phyloP scores from a whole-genome alignment of 2,797 vertebrate genomes.

The Cyprinodon diabolis region DNA sequence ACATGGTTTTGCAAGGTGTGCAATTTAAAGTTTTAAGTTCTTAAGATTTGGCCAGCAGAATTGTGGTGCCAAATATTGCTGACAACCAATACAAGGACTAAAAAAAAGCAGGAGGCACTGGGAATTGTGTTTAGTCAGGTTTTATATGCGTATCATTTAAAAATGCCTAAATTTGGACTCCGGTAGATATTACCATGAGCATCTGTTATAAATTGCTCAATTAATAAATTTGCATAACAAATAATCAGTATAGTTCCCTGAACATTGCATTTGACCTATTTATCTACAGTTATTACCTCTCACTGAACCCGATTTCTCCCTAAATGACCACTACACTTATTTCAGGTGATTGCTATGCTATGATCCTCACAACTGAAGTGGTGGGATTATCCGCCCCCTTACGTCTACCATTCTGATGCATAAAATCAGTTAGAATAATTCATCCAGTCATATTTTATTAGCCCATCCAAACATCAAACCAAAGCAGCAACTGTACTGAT shows the following conservation, averaged over 20 bases:
- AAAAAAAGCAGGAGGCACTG: no score
- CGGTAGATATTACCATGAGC: no score
- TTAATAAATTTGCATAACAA: neutral
- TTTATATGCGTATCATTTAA: no score
- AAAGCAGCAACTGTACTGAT: slow-evolving; percentile 58
- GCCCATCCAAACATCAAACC: slow-evolving; percentile 34
- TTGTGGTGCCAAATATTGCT: no score
- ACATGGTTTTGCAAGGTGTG: no score
- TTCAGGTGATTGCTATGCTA: slow-evolving; percentile 37
- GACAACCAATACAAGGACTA: no score
- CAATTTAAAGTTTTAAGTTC: no score
- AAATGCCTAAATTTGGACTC: no score
- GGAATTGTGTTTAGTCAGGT: no score
- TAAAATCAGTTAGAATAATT: slow-evolving; percentile 31
- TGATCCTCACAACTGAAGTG: slow-evolving; percentile 39
- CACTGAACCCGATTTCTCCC: slow-evolving; percentile 4
- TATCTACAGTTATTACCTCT: slow-evolving; percentile 2
- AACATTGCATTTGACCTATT: neutral
- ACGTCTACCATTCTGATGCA: slow-evolving; percentile 37
- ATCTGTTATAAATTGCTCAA: neutral
- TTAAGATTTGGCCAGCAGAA: no score
- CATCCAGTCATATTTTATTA: slow-evolving; percentile 63
- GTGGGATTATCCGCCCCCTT: slow-evolving; percentile 37
- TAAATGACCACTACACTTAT: slow-evolving; percentile 18
- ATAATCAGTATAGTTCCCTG: neutral